These are phyloP conservation scores for Platorchestia sp. DNA, from an alignment of 1,140 invertebrate genomes.

Conservation along the genomic window DNA sequence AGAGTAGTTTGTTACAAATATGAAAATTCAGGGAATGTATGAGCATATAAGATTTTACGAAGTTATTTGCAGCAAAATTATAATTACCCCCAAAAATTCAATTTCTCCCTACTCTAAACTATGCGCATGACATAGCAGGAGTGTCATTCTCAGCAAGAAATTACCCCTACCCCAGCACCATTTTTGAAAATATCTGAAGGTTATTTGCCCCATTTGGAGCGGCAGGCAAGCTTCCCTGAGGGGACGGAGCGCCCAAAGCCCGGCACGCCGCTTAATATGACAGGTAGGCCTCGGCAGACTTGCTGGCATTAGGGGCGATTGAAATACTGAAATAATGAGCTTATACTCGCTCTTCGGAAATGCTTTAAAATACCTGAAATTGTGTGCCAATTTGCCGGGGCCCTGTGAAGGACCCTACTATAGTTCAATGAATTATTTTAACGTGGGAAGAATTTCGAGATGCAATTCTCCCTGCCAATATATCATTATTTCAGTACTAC, in stretches of 20 bases:
- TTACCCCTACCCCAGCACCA: background rate
- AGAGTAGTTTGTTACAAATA: no score
- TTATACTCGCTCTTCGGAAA: background rate
- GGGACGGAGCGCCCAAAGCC: background rate
- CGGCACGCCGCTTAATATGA: conserved; percentile 2
- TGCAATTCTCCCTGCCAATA: background rate
- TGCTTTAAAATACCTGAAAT: background rate
- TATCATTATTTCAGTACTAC: background rate
- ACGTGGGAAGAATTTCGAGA: background rate
- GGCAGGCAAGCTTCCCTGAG: background rate
- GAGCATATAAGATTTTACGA: no score
- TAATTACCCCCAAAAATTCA: no score
- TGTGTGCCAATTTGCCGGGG: background rate
- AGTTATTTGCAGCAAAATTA: no score
- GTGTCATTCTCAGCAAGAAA: background rate
- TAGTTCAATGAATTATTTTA: background rate
- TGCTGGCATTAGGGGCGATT: background rate
- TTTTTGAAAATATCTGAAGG: background rate
- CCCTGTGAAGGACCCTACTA: background rate
- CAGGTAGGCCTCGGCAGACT: conserved; percentile 1
- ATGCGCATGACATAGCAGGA: background rate
- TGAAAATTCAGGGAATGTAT: no score
- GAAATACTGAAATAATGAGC: conserved; percentile 43
- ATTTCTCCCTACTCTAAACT: background rate
- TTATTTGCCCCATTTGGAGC: background rate